A percentile compares a stretch with the other conserved stretches of the same genome.
Conservation (phyloP, 2,797 vertebrate genomes). For the Peromyscus melanophrys region DNA sequence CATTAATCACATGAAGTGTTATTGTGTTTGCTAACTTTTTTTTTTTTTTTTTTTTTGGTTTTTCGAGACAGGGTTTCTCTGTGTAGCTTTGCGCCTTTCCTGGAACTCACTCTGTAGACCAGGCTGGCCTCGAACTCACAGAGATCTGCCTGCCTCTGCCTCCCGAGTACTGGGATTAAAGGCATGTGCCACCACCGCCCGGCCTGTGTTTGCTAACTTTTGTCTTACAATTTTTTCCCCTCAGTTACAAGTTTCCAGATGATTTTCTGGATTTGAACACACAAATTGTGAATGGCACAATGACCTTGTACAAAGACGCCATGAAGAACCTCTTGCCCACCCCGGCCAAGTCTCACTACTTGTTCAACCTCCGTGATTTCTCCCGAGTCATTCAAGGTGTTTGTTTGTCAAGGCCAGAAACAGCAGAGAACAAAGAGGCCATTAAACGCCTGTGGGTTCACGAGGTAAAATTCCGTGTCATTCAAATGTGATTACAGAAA, state of each 20-base stretch:
- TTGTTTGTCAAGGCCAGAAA: slow-evolving; percentile 94
- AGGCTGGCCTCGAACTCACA: no score
- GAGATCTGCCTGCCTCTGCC: no score
- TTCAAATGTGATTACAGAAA: background rate
- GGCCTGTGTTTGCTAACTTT: slow-evolving; percentile 52
- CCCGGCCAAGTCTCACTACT: slow-evolving; percentile 96
- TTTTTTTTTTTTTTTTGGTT: slow-evolving; percentile 64
- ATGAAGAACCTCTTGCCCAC: slow-evolving; percentile 95
- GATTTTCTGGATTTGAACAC: slow-evolving; percentile 91
- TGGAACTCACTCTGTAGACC: no score
- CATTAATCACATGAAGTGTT: background rate
- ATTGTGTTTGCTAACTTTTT: slow-evolving; percentile 59
- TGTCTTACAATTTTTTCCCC: slow-evolving; percentile 47
- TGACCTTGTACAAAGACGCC: slow-evolving; percentile 94
- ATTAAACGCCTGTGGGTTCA: slow-evolving; percentile 97
- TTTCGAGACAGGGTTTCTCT: background rate
- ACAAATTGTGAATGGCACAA: slow-evolving; percentile 92
- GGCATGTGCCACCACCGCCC: no score
- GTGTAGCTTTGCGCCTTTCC: no score
- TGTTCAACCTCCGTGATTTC: slow-evolving; percentile 96
- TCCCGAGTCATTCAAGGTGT: slow-evolving; percentile 96
- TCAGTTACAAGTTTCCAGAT: slow-evolving; percentile 92
- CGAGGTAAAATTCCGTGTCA: slow-evolving; percentile 90
- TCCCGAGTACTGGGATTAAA: no score
- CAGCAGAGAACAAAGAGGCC: slow-evolving; percentile 89